Percentiles rank a stretch among this genome's conserved stretches.
These are phyloP conservation scores for Zele albiditarsus DNA, from an alignment of 2,888 invertebrate genomes.

Conservation along the genomic window DNA sequence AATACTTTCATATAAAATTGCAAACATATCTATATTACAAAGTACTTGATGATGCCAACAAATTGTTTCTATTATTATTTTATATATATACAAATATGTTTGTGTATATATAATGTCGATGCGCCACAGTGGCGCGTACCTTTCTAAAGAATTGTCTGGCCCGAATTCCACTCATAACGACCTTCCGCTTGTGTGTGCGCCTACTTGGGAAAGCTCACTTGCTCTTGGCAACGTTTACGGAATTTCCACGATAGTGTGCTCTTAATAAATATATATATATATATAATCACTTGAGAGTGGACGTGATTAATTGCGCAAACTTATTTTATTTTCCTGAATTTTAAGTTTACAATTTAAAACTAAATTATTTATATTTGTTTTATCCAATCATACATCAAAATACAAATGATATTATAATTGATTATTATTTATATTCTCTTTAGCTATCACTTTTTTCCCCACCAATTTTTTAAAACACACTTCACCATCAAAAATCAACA, in stretches of 20 bases:
- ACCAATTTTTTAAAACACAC: too few relatives aligned
- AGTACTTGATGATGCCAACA: background rate
- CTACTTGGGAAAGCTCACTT: constrained; percentile 48
- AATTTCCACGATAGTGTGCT: constrained; percentile 43
- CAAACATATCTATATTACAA: background rate
- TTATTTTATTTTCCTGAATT: background rate
- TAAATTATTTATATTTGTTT: background rate
- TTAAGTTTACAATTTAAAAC: background rate
- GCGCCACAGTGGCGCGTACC: constrained; percentile 9
- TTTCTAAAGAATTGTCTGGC: constrained; percentile 53
- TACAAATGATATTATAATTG: background rate
- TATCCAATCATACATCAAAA: background rate
- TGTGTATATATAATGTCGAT: background rate
- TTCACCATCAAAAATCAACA: constrained; percentile 1
- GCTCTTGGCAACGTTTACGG: constrained; percentile 47
- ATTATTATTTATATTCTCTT: background rate
- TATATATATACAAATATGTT: background rate
- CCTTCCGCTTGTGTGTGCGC: constrained; percentile 52
- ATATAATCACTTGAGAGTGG: background rate
- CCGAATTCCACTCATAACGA: constrained; percentile 65
- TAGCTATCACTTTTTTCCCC: background rate
- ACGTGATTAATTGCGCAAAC: constrained; percentile 3
- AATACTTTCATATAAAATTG: constrained; percentile 1
- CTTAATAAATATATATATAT: background rate
- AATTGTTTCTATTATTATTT: background rate